Evolutionary conservation across 2,888 invertebrate species (phyloP), one percentile per base, ranked within the genome.

Genomic region (Dynastes hyllus): DNA sequence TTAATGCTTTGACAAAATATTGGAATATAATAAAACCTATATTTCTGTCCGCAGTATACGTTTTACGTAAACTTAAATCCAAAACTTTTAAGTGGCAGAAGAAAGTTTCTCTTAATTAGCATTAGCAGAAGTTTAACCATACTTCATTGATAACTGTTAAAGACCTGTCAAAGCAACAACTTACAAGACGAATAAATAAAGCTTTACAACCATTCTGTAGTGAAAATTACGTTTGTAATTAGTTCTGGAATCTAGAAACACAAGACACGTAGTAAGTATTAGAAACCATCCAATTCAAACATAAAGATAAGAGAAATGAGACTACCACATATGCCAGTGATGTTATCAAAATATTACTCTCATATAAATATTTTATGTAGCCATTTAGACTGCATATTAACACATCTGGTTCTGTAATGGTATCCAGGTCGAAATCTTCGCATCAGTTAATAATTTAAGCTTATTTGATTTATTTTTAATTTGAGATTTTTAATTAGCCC

Each of bases 381-480:
- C 45, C 73, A 75, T 63, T 63, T 61, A 75, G 45, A 40, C n/a
- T 37, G 73, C 45, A 50, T 75, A 75, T 75, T 75, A 61, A 61
- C 73, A 61, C 73, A 61, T 75, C 45, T 45, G 61, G 27, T 40
- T 40, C 6, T 40, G 45, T 75, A 75, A 61, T 27, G 13, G 45
- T 37, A 63, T 61, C 63, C 61, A 40, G 22, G 40, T 22, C 13
- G 61, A 45, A 75, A 61, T 75, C 73, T 75, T 75, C 45, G 61
- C 45, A 61, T 45, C 61, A 11, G 45, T 27, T 75, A 75, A 75
- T 75, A 58, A 61, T 75, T 75, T 75, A 61, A 61, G 61, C 61
- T 75, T 75, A 75, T 75, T 75, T 75, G 73, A 75, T 75, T 75
- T 75, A 75, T 75, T 75, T 75, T 75, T 75, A 63, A 71, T 71